These are phyloP conservation scores for Cromileptes altivelis DNA, from an alignment of 2,113 vertebrate species.

Conservation along the genomic window DNA sequence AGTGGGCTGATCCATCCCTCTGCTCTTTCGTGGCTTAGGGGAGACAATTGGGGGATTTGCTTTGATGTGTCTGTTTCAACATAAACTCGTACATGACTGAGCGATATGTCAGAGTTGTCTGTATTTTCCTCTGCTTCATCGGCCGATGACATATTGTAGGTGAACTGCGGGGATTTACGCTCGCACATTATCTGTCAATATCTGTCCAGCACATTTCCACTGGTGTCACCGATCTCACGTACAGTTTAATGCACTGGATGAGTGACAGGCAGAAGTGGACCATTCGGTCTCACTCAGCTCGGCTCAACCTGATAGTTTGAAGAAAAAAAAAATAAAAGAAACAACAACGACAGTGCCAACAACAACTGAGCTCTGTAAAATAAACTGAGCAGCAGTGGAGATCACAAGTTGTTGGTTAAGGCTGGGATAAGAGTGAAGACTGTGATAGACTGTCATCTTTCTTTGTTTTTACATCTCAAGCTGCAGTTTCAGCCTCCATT, in stretches of 20 bases:
- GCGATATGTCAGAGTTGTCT: constrained; percentile 35
- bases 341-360: background rate
- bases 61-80: constrained; percentile 56
- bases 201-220: constrained; percentile 36
- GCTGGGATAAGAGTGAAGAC: constrained; percentile 29
- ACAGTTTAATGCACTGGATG: constrained; percentile 7
- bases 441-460: constrained; percentile 18
- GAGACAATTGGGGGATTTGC: constrained; percentile 63
- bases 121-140: constrained; percentile 7
- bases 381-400: constrained; percentile 31
- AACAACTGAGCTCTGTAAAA: constrained; percentile 14
- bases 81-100: constrained; percentile 60
- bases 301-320: constrained; percentile 10
- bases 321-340: background rate
- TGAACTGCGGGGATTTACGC: constrained; percentile 32
- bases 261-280: constrained; percentile 27
- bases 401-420: constrained; percentile 28
- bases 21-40: constrained; percentile 54
- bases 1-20: constrained; percentile 58
- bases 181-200: constrained; percentile 36
- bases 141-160: constrained; percentile 19
- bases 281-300: constrained; percentile 16
- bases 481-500: constrained; percentile 34
- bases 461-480: constrained; percentile 34
- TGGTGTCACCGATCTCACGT: background rate